A percentile compares a stretch with the other conserved stretches of the same genome.
Evolutionary conservation across 2,113 vertebrate genomes (phyloP).

Genomic region (Gobio gobio): DNA sequence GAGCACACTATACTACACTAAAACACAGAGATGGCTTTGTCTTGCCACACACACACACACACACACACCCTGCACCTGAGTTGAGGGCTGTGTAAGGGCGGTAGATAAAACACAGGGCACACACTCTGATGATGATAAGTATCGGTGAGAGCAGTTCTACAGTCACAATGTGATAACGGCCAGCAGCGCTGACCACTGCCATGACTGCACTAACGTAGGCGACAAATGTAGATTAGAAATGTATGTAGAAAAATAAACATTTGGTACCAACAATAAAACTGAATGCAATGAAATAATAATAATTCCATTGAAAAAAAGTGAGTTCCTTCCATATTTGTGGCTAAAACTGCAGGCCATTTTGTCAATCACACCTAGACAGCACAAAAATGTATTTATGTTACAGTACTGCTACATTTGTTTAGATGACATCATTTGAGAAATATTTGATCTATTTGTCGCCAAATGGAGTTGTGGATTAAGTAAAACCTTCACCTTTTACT

Average conservation of each 20-base stretch:
- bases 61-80: constrained; percentile 41
- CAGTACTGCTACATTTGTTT: background rate
- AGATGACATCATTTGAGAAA: background rate
- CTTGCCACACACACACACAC: constrained; percentile 34
- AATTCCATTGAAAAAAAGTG: too few relatives aligned
- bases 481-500: background rate
- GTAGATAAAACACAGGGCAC: constrained; percentile 17
- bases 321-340: background rate
- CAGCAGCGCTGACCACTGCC: background rate
- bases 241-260: background rate
- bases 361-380: background rate
- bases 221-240: constrained; percentile 27
- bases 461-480: background rate
- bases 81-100: constrained; percentile 21
- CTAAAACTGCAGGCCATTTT: background rate
- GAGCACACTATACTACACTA: constrained; percentile 58
- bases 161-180: constrained; percentile 43
- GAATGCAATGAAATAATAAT: too few relatives aligned
- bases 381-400: background rate
- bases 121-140: constrained; percentile 45
- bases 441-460: background rate
- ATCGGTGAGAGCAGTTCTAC: constrained; percentile 37
- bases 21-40: constrained; percentile 51
- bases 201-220: background rate
- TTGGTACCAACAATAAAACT: background rate